phyloP scores from a whole-genome alignment of 2,888 invertebrate species.

The Parthenolecanium corni region DNA sequence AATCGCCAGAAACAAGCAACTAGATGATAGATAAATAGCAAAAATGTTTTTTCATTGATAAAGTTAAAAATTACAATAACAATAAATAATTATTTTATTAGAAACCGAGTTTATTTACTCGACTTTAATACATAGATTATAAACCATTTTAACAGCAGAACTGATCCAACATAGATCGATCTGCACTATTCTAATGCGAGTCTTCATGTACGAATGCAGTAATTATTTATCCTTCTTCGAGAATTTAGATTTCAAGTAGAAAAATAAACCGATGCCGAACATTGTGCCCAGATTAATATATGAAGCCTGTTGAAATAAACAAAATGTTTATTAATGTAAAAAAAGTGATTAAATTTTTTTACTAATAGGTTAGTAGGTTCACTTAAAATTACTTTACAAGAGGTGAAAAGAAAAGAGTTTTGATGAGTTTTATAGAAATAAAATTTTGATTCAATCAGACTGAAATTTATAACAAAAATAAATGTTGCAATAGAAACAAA shows the following conservation, averaged over 20 bases:
- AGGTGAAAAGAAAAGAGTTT: no score
- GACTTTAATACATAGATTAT: not conserved
- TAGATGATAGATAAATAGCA: slow-evolving; percentile 52
- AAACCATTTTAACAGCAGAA: not conserved
- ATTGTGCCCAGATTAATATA: slow-evolving; percentile 11
- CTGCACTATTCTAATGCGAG: no score
- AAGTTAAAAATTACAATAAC: no score
- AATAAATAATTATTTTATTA: not conserved
- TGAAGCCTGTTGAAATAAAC: slow-evolving; percentile 19
- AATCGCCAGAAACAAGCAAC: slow-evolving; percentile 75
- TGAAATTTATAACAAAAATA: no score
- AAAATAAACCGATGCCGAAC: not conserved
- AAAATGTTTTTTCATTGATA: not conserved
- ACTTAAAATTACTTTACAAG: no score
- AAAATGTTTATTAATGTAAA: no score
- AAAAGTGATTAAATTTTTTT: no score
- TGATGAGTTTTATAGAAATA: no score
- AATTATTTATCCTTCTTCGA: not conserved
- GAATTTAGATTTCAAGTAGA: not conserved
- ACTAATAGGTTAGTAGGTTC: no score
- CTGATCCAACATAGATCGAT: not conserved
- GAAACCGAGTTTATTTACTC: not conserved
- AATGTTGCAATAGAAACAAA: no score
- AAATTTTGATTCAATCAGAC: no score
- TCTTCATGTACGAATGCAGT: no score